Evolutionary conservation across 2,888 invertebrate genomes (phyloP).

Genomic region (Hetaerina titia): DNA sequence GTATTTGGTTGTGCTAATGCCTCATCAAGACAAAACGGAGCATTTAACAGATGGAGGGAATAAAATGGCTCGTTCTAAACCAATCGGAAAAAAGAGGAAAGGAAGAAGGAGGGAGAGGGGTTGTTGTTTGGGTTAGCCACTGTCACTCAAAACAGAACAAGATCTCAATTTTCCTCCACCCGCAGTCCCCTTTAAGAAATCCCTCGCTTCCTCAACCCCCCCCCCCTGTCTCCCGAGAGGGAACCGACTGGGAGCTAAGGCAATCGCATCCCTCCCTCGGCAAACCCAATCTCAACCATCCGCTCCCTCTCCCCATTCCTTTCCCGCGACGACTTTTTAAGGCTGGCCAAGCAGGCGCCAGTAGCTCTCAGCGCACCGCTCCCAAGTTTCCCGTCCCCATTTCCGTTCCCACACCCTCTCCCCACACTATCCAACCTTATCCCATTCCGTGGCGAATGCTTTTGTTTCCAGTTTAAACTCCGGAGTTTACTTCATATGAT

Average conservation of each 20-base stretch:
- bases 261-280: background rate
- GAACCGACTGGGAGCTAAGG: background rate
- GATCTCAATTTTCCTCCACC: conserved; percentile 55
- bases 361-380: background rate
- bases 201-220: background rate
- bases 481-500: too few relatives aligned
- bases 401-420: background rate
- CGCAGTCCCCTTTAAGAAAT: conserved; percentile 9
- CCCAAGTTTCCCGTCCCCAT: background rate
- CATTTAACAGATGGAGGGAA: conserved; percentile 1
- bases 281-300: background rate
- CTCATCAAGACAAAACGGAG: background rate
- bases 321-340: conserved; percentile 23
- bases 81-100: conserved; percentile 8
- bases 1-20: too few relatives aligned
- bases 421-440: background rate
- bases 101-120: conserved; percentile 13
- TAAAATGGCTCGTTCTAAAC: background rate
- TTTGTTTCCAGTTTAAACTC: too few relatives aligned
- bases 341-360: conserved; percentile 51
- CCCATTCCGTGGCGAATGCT: too few relatives aligned
- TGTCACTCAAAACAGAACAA: conserved; percentile 61
- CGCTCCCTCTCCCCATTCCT: background rate
- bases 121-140: conserved; percentile 58
- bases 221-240: background rate